phyloP scores from a whole-genome alignment of 2,888 invertebrate species.

The Petrolisthes cinctipes region DNA sequence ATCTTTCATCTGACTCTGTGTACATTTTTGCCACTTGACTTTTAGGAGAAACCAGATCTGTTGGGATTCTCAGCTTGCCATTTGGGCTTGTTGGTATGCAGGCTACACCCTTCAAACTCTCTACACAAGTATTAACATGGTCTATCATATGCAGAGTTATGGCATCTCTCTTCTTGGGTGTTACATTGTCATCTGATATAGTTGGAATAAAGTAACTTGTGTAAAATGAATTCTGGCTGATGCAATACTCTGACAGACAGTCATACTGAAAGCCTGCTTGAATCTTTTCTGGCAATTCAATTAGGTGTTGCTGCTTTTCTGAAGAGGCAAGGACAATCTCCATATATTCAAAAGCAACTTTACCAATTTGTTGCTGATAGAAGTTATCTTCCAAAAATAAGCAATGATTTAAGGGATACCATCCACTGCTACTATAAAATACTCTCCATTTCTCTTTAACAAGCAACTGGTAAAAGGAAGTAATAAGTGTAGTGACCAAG shows the following conservation, averaged over 20 bases:
- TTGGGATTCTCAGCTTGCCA: slow-evolving; percentile 10
- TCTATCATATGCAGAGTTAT: slow-evolving; percentile 31
- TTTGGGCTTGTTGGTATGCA: slow-evolving; percentile 38
- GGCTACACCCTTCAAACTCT: background rate
- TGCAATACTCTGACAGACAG: background rate
- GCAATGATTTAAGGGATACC: slow-evolving; percentile 20
- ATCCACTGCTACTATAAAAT: slow-evolving; percentile 12
- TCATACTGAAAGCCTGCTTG: slow-evolving; percentile 1
- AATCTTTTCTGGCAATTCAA: slow-evolving; percentile 18
- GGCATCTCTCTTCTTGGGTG: slow-evolving; percentile 1
- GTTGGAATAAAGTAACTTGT: slow-evolving; percentile 28
- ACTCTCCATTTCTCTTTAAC: slow-evolving; percentile 6
- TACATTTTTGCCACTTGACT: slow-evolving; percentile 15
- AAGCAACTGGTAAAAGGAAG: slow-evolving; percentile 19
- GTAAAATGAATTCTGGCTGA: slow-evolving; percentile 23
- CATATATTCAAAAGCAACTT: slow-evolving; percentile 37
- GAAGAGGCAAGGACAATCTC: background rate
- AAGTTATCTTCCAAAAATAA: slow-evolving; percentile 16
- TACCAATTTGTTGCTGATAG: background rate
- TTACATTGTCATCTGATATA: background rate
- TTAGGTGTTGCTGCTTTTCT: background rate
- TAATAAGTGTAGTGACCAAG: background rate
- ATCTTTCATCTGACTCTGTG: slow-evolving; percentile 36
- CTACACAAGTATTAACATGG: background rate
- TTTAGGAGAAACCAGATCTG: slow-evolving; percentile 22